Base-by-base conservation (phyloP, 2,888 invertebrate genomes). In the Cordylochernes scorpioides region DNA sequence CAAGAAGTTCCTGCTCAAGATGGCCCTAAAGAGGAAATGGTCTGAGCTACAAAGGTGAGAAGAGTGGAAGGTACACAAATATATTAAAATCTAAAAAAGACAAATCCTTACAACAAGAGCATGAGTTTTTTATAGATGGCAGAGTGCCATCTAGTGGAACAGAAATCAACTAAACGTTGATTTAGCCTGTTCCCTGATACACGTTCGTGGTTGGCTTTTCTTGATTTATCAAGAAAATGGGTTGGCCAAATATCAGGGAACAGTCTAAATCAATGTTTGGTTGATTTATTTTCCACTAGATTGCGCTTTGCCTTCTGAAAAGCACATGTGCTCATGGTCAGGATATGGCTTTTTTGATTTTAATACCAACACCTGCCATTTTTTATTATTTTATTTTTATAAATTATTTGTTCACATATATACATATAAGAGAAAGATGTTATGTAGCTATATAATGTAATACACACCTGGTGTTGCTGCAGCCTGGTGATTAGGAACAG, bases 401-500 rank as follows among this genome's bases (percentile, higher is more conserved):
- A 25, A 25, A 25, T 25, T 9, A 25, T 13, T 25, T 25, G 6
- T 25, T 7, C 10, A n/a, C 21, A 19, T n/a, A 19, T 2, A 19
- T 19, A 19, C 9, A 19, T 19, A n/a, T n/a, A n/a, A n/a, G 9
- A 19, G 2, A 19, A 19, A 19, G 9, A 19, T 19, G 9, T 9
- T 10, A 19, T 19, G 21, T 19, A 19, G 9, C 10, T n/a, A n/a
- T 19, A 19, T n/a, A 19, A 10, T n/a, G 21, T n/a, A 19, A 9
- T n/a, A 19, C 10, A 19, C 10, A 19, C 2, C 10, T n/a, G n/a
- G n/a, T n/a, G n/a, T n/a, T n/a, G n/a, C 31, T 33, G 21, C 17
- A 38, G 38, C 19, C 30, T 33, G 17, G 32, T 38, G 18, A 30
- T 38, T 30, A 31, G 35, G 14, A 33, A 38, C 25, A 38, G 34